These are phyloP conservation scores for Abrostola tripartita DNA, from an alignment of 2,888 invertebrate genomes.

Conservation along the genomic window DNA sequence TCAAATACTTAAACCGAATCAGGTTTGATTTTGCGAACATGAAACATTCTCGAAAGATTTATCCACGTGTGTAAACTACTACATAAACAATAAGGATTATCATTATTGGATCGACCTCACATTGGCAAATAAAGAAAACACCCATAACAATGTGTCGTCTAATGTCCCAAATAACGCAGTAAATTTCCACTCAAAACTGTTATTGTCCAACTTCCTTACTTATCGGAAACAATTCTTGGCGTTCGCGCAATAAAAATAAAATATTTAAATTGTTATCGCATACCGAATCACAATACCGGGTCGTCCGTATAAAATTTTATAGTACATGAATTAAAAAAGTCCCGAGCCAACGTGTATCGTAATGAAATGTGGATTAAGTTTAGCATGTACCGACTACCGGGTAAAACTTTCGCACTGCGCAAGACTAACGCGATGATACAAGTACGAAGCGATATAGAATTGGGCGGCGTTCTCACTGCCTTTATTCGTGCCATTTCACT, in stretches of 20 bases:
- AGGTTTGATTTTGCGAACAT: too few relatives aligned
- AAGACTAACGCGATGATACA: slow-evolving; percentile 77
- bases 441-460: slow-evolving; percentile 80
- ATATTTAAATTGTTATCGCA: slow-evolving; percentile 63
- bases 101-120: slow-evolving; percentile 7
- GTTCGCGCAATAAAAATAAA: slow-evolving; percentile 61
- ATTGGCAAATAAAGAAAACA: slow-evolving; percentile 37
- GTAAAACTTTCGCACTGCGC: slow-evolving; percentile 68
- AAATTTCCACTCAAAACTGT: slow-evolving; percentile 54
- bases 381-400: slow-evolving; percentile 53
- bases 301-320: slow-evolving; percentile 62
- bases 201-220: slow-evolving; percentile 62
- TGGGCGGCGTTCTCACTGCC: slow-evolving; percentile 74
- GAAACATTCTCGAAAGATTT: neutral
- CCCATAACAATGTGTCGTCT: slow-evolving; percentile 39
- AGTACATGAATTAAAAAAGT: slow-evolving; percentile 62
- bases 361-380: slow-evolving; percentile 78
- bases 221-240: slow-evolving; percentile 57
- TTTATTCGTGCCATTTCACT: slow-evolving; percentile 85
- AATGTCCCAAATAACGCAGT: slow-evolving; percentile 48
- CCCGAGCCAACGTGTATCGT: slow-evolving; percentile 60
- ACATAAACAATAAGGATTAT: neutral
- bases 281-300: slow-evolving; percentile 55
- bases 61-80: neutral
- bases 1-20: too few relatives aligned